Base-by-base conservation (phyloP, 2,888 invertebrate genomes). In the Lithophane leautieri region DNA sequence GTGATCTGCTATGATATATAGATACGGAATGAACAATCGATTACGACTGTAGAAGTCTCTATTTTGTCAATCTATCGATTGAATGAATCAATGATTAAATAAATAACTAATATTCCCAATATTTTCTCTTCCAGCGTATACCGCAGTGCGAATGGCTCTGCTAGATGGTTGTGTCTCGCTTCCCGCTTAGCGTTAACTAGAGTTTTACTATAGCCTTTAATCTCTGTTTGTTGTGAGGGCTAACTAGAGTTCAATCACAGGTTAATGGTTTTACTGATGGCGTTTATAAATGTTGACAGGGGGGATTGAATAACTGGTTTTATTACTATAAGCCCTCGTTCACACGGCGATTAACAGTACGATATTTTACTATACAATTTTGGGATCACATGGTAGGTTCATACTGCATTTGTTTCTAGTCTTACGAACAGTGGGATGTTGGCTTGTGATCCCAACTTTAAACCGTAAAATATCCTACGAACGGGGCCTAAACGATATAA, bases 121-220 rank as follows among this genome's bases (percentile, higher is more conserved):
- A 4, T 82, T n/a, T 81, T 78, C 76, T 90, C 70, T 75, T 92
- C 87, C 82, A 95, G 95, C 92, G 92, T 86, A 89, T 91, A 70
- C 94, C 94, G 86, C 93, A 93, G 90, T 90, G 91, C 91, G 96
- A 96, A 93, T 91, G 95, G 91, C 96, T 96, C 89, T 96, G 96
- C 92, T 96, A 95, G 92, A 85, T 81, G 95, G 94, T 94, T 94
- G 94, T 94, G 94, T 88, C 85, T 86, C 89, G 93, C 92, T 93
- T 93, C 88, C 83, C 86, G 94, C 93, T 93, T 93, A 89, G 86
- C 90, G 86, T 84, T 90, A 79, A 82, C 84, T 90, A 90, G 86
- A 92, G 91, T 93, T 93, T 94, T 90, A 92, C 79, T 84, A 62
- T 91, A 91, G 91, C 88, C 89, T 89, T 90, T 90, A 89, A 88